phyloP scores from a whole-genome alignment of 2,797 vertebrate species.

The Margarornis squamiger region DNA sequence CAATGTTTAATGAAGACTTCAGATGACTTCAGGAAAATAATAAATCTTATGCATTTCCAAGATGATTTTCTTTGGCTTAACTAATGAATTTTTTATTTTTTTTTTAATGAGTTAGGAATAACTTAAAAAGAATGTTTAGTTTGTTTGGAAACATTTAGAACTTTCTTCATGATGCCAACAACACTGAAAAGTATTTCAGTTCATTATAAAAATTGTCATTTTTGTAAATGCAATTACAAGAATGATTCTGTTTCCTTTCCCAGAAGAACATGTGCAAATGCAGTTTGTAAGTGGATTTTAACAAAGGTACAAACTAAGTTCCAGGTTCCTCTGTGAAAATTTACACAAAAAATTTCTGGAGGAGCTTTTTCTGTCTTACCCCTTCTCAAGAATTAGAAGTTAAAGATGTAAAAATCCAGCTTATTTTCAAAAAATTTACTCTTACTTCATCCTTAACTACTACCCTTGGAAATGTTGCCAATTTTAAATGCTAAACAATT shows the following conservation, averaged over 20 bases:
- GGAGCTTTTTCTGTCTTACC: accelerated
- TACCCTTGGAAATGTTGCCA: background rate
- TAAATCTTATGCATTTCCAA: background rate
- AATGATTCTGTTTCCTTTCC: background rate
- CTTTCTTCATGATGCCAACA: background rate
- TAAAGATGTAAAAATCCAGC: background rate
- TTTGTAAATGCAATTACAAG: background rate
- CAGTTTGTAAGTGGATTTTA: background rate
- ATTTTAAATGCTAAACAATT: background rate
- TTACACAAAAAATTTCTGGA: background rate
- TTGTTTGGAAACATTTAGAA: background rate
- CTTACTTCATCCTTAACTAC: background rate
- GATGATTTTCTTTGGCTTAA: background rate
- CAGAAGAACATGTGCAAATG: background rate
- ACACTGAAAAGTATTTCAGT: background rate
- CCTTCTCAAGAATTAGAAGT: background rate
- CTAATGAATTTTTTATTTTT: background rate
- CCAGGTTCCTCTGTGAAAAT: background rate
- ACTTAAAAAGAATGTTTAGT: background rate
- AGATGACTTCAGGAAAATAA: background rate
- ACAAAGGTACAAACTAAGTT: background rate
- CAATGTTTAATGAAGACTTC: background rate
- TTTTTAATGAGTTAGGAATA: background rate
- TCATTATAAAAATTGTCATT: background rate
- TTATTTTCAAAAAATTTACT: accelerated